A percentile compares a stretch with the other conserved stretches of the same genome.
These are phyloP conservation scores for Halesus radiatus DNA, from an alignment of 1,140 invertebrate genomes.

Conservation along the genomic window DNA sequence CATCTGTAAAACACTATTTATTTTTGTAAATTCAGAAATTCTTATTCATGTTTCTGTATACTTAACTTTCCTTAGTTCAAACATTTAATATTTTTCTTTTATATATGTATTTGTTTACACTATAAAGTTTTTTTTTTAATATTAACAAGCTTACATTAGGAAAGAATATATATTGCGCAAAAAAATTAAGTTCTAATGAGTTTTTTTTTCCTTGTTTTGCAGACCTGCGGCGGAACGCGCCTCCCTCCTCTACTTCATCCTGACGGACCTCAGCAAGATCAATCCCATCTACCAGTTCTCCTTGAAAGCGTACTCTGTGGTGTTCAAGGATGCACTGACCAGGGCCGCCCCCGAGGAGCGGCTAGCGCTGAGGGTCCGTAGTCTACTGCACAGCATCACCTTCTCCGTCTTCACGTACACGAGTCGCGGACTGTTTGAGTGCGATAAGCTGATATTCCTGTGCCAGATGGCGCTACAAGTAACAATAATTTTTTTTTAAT, in stretches of 20 bases:
- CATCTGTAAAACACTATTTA: too few species aligned
- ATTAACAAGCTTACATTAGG: too few species aligned
- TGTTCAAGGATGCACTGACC: conserved; percentile 90
- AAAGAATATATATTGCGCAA: too few species aligned
- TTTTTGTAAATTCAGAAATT: too few species aligned
- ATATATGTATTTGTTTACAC: too few species aligned
- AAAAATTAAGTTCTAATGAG: too few species aligned
- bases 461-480: conserved; percentile 91
- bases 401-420: conserved; percentile 91
- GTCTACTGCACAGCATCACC: conserved; percentile 91
- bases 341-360: conserved; percentile 78
- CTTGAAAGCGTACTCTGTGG: conserved; percentile 93
- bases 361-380: conserved; percentile 79
- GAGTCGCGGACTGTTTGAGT: conserved; percentile 91
- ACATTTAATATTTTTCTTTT: too few species aligned
- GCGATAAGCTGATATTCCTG: conserved; percentile 93
- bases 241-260: conserved; percentile 93
- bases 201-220: conserved; percentile 3
- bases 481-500: conserved; percentile 22
- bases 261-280: conserved; percentile 94
- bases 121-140: too few species aligned
- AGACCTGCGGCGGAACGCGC: conserved; percentile 87
- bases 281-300: conserved; percentile 98
- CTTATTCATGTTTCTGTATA: too few species aligned
- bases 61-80: too few species aligned